Conservation (phyloP, 2,113 vertebrate genomes). For the Rhynchopsitta pachyrhyncha region DNA sequence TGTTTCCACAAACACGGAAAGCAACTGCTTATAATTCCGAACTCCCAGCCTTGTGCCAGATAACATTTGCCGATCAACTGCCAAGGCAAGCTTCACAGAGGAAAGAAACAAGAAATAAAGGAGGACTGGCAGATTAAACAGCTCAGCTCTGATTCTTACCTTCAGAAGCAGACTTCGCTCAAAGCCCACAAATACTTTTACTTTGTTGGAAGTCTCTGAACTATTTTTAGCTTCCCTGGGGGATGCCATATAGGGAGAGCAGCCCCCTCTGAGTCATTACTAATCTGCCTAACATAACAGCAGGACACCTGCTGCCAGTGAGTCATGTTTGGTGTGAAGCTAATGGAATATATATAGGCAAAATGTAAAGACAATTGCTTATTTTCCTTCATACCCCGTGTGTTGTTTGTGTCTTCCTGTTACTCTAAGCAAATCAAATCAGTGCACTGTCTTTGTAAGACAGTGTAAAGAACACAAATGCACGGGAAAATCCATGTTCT, state of each 20-base stretch:
- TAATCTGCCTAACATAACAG: slow-evolving; percentile 53
- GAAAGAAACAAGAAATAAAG: background rate
- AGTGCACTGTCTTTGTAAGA: background rate
- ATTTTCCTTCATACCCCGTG: background rate
- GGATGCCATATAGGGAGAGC: slow-evolving; percentile 52
- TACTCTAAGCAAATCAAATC: background rate
- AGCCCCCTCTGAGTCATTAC: slow-evolving; percentile 36
- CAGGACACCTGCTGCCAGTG: slow-evolving; percentile 59
- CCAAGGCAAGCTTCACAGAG: background rate
- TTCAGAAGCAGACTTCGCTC: slow-evolving; percentile 40
- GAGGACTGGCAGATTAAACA: slow-evolving; percentile 35
- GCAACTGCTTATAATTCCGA: background rate
- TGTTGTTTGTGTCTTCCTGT: background rate
- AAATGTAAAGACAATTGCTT: background rate
- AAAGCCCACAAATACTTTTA: slow-evolving; percentile 44
- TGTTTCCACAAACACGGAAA: background rate
- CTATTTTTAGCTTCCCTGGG: slow-evolving; percentile 62
- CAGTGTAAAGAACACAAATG: background rate
- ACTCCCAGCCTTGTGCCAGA: background rate
- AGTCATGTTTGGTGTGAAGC: slow-evolving; percentile 49
- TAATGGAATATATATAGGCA: slow-evolving; percentile 45
- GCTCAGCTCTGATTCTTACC: slow-evolving; percentile 55
- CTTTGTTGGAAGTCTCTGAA: slow-evolving; percentile 34
- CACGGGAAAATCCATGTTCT: background rate
- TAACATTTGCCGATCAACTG: slow-evolving; percentile 19